These are phyloP conservation scores for Sitta europaea DNA, from an alignment of 2,113 vertebrate genomes.

Conservation along the genomic window DNA sequence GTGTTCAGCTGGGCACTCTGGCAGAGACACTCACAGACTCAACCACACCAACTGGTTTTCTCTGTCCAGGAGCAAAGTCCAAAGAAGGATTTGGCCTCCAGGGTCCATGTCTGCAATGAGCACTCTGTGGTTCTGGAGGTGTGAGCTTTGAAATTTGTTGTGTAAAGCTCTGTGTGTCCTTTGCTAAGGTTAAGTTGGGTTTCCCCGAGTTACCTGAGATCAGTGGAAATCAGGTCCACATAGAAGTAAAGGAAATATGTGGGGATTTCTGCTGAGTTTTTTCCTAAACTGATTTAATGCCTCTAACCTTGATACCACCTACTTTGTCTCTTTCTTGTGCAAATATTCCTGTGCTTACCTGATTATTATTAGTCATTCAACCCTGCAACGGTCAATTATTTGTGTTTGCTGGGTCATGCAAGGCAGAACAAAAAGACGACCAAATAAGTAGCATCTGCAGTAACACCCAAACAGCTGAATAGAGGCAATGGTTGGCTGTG, in stretches of 20 bases:
- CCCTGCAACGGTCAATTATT: background rate
- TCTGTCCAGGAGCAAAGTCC: background rate
- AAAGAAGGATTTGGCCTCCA: background rate
- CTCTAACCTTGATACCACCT: background rate
- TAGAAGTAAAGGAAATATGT: background rate
- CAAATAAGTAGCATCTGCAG: background rate
- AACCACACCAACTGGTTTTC: background rate
- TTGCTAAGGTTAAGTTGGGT: background rate
- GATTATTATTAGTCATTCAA: slow-evolving; percentile 13
- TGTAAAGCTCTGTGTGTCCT: background rate
- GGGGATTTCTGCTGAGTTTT: background rate
- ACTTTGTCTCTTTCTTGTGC: slow-evolving; percentile 22
- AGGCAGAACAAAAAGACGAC: background rate
- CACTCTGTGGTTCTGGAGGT: background rate
- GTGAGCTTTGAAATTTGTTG: background rate
- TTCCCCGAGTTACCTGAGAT: accelerated
- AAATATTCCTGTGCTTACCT: background rate
- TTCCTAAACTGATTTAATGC: background rate
- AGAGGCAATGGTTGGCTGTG: background rate
- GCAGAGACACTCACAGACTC: background rate
- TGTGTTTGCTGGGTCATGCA: background rate
- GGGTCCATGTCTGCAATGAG: background rate
- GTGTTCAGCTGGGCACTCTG: background rate
- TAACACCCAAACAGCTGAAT: background rate
- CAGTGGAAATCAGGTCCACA: background rate